phyloP scores from a whole-genome alignment of 2,888 invertebrate species.

The Spilarctia lutea region DNA sequence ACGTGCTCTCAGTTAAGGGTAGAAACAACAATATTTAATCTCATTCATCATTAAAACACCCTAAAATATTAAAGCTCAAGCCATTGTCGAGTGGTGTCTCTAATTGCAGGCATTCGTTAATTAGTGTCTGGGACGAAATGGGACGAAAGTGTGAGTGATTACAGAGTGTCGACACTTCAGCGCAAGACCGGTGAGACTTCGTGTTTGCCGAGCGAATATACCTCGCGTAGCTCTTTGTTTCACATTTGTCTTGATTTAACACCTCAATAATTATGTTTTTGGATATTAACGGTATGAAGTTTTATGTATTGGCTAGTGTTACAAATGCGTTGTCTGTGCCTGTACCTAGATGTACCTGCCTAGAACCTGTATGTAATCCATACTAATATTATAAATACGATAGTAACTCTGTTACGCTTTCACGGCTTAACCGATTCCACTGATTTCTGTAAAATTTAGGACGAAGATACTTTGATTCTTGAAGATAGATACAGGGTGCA shows the following conservation, averaged over 20 bases:
- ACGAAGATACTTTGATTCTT: too few species aligned
- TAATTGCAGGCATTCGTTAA: conserved; percentile 63
- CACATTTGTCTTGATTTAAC: conserved; percentile 1
- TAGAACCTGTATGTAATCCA: neutral
- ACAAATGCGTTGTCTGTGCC: neutral
- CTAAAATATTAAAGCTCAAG: conserved; percentile 57
- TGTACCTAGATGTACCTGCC: too few species aligned
- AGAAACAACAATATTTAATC: conserved; percentile 51
- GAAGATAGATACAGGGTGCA: too few species aligned
- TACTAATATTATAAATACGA: too few species aligned
- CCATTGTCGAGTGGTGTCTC: conserved; percentile 66
- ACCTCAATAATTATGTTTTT: neutral
- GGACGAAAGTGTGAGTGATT: conserved; percentile 63
- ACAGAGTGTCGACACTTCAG: conserved; percentile 45
- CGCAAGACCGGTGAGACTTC: conserved; percentile 30
- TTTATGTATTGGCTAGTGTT: neutral
- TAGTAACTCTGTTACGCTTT: too few species aligned
- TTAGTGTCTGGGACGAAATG: conserved; percentile 57
- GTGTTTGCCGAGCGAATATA: conserved; percentile 10
- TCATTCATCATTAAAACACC: conserved; percentile 56
- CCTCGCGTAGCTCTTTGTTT: conserved; percentile 1
- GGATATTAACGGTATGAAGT: neutral
- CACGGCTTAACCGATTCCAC: too few species aligned
- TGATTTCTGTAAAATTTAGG: too few species aligned
- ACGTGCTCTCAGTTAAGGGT: conserved; percentile 45